Base-by-base conservation (phyloP, 1,140 invertebrate genomes). In the Trypoxylus dichotomus region DNA sequence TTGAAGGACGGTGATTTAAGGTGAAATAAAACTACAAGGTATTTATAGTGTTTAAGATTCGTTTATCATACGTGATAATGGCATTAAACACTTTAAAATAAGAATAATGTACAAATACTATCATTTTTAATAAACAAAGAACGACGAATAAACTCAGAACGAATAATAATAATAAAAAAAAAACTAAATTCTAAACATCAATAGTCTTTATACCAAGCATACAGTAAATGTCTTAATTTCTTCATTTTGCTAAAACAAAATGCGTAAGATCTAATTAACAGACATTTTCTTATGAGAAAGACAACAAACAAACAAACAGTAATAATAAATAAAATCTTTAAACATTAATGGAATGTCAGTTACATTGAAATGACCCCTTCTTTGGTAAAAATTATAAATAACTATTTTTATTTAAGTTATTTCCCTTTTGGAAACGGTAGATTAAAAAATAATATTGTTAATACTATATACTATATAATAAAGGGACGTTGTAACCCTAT, bases 41-140 rank as follows among this genome's bases (percentile, higher is more conserved):
- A 54, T 54, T 68, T 27, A 68, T 68, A 29, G 60, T 68, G 60
- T 68, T 68, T 68, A 68, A 68, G 60, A 68, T 68, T 68, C 27
- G 24, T 68, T 68, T 29, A 68, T 68, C 60, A 68, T 68, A 58
- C 21, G 60, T 68, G 60, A 68, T 68, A 68, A 68, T 68, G 60
- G 60, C 60, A 68, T 68, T 68, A 68, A 54, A 54, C 47, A 54
- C 47, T 54, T 54, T 15, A 54, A 54, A 54, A 54, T 54, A 54
- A 54, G 19, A 54, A 24, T 29, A 27, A 68, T 24, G 24, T 24
- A 68, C 7, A 68, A 68, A 68, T 68, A 68, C 24, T 27, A 27
- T 29, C 13, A 24, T 8, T 68, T 68, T 68, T 68, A 68, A 24
- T 24, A 29, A 54, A 54, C 47, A 54, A 54, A 27, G 21, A 68